Evolutionary conservation across 2,113 vertebrate genomes (phyloP).

Genomic region (Mystacornis crossleyi): DNA sequence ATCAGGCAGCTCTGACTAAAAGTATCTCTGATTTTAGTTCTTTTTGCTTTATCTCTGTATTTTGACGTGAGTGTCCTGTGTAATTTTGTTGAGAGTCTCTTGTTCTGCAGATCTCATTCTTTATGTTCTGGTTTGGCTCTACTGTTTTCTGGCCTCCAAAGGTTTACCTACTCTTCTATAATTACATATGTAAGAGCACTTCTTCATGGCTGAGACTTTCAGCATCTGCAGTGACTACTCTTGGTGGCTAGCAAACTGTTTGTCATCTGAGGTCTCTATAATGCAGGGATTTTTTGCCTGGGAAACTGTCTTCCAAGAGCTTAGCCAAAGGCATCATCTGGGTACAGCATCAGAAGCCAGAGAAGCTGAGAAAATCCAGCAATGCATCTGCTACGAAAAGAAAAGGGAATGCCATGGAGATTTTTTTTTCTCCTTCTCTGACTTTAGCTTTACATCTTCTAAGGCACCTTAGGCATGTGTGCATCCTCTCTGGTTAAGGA

Average conservation of each 20-base stretch:
- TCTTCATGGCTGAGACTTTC: neutral
- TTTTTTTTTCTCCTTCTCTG: slow-evolving; percentile 1
- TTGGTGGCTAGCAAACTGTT: neutral
- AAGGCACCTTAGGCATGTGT: neutral
- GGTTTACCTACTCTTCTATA: neutral
- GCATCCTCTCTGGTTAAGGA: neutral
- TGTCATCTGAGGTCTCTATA: neutral
- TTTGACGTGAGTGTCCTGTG: neutral
- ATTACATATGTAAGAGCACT: neutral
- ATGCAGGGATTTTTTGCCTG: neutral
- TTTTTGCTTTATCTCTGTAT: neutral
- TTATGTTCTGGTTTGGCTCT: neutral
- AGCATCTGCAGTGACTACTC: neutral
- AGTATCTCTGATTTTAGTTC: neutral
- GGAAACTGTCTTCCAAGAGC: neutral
- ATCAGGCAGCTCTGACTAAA: neutral
- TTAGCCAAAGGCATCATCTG: neutral
- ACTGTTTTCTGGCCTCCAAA: neutral
- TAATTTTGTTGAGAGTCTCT: neutral
- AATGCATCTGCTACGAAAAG: neutral
- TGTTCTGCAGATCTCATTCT: neutral
- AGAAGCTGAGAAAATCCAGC: neutral
- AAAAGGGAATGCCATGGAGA: neutral
- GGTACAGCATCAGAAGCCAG: neutral
- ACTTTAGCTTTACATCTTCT: slow-evolving; percentile 2